These are phyloP conservation scores for Rhabdophis nuchalis DNA, from an alignment of 2,797 vertebrate genomes.

Conservation along the genomic window DNA sequence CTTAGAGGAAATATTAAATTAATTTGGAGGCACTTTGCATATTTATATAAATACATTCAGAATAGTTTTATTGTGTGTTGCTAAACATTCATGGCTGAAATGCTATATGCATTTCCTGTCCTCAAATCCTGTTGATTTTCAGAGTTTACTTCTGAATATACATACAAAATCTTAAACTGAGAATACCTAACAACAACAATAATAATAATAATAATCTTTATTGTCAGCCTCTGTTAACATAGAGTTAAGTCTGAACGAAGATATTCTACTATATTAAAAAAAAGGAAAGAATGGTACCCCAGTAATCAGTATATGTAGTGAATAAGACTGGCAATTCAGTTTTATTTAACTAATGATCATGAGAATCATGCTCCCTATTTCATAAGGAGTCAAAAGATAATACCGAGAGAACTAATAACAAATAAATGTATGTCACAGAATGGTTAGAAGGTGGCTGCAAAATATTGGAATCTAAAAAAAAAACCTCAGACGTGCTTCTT, in stretches of 20 bases:
- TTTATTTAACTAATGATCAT: background rate
- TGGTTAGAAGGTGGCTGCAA: background rate
- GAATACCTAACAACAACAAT: background rate
- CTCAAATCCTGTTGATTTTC: background rate
- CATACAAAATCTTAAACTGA: background rate
- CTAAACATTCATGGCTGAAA: background rate
- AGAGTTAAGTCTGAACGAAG: background rate
- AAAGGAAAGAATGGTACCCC: background rate
- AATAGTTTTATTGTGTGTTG: background rate
- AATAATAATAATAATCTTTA: too few species aligned
- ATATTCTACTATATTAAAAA: background rate
- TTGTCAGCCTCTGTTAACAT: background rate
- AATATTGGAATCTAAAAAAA: background rate
- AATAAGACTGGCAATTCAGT: background rate
- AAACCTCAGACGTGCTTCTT: background rate
- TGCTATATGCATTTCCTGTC: background rate
- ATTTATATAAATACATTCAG: slow-evolving; percentile 9
- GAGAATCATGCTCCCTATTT: background rate
- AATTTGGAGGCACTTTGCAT: background rate
- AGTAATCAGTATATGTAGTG: background rate
- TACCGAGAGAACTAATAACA: background rate
- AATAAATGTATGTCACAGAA: background rate
- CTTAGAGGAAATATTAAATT: background rate
- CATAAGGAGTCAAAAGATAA: background rate
- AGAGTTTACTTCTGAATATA: background rate